These are phyloP conservation scores for Harpagoxenus sublaevis DNA, from an alignment of 2,888 invertebrate species.

Conservation along the genomic window DNA sequence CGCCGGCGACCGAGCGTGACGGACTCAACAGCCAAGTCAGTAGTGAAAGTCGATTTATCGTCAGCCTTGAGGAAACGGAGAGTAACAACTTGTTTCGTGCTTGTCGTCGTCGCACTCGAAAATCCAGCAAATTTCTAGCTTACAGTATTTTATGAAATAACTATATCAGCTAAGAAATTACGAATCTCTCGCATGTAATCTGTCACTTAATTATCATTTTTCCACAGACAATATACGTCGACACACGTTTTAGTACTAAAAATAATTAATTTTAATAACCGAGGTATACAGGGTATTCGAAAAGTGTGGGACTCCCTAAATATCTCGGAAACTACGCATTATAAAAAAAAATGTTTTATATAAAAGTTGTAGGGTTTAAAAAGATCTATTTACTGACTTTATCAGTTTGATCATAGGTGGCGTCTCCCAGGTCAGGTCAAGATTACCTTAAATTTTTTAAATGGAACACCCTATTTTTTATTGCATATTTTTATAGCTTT, in stretches of 20 bases:
- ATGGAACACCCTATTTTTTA: no score
- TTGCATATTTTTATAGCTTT: no score
- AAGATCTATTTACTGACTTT: no score
- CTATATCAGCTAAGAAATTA: neutral
- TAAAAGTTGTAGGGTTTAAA: no score
- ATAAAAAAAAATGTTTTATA: no score
- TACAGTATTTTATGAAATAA: neutral
- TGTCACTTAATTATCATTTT: neutral
- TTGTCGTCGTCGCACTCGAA: neutral
- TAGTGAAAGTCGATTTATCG: slow-evolving; percentile 55
- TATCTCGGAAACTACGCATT: no score
- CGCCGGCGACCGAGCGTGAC: slow-evolving; percentile 28
- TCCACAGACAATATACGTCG: neutral
- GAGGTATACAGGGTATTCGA: no score
- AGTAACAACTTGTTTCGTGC: slow-evolving; percentile 26
- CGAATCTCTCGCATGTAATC: neutral
- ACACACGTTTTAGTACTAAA: neutral
- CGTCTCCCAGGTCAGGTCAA: no score
- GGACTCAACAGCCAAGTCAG: slow-evolving; percentile 29
- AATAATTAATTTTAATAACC: slow-evolving; percentile 5
- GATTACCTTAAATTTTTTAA: no score
- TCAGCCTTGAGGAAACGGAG: slow-evolving; percentile 33
- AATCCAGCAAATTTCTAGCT: slow-evolving; percentile 11
- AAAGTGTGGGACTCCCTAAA: no score
- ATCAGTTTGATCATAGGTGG: no score